phyloP scores from a whole-genome alignment of 2,888 invertebrate genomes.

The Dusona sp. region DNA sequence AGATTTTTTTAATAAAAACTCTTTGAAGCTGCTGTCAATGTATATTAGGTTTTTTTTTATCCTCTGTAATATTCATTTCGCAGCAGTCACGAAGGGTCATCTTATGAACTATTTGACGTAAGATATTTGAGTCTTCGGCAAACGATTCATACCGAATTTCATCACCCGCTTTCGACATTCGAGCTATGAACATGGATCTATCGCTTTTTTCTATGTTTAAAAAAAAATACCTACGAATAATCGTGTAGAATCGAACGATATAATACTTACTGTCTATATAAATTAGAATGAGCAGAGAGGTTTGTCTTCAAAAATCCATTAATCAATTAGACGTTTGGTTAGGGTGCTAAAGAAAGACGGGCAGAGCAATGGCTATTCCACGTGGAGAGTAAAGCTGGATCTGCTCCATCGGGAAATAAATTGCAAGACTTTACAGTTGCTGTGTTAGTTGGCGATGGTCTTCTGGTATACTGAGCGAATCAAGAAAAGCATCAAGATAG shows the following conservation, averaged over 20 bases:
- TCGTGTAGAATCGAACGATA: neutral
- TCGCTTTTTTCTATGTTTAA: neutral
- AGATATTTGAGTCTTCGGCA: neutral
- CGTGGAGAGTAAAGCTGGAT: conserved; percentile 25
- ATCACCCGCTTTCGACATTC: neutral
- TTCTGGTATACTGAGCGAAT: conserved; percentile 20
- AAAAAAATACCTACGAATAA: neutral
- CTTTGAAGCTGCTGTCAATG: neutral
- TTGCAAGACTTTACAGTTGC: conserved; percentile 27
- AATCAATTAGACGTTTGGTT: conserved; percentile 46
- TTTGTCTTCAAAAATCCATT: conserved; percentile 23
- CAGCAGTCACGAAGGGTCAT: neutral
- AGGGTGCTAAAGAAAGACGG: conserved; percentile 12
- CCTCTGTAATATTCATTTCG: neutral
- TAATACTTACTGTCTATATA: conserved; percentile 12
- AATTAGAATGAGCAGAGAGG: conserved; percentile 21
- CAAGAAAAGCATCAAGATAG: conserved; percentile 31
- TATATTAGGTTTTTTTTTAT: neutral
- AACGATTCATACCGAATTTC: neutral
- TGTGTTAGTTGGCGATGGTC: neutral
- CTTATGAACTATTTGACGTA: neutral
- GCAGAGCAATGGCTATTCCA: conserved; percentile 34
- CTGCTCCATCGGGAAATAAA: conserved; percentile 53
- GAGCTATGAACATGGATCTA: too few relatives aligned
- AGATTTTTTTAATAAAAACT: neutral